Conservation (phyloP, 2,113 vertebrate genomes). For the Corythoichthys haematopterus region DNA sequence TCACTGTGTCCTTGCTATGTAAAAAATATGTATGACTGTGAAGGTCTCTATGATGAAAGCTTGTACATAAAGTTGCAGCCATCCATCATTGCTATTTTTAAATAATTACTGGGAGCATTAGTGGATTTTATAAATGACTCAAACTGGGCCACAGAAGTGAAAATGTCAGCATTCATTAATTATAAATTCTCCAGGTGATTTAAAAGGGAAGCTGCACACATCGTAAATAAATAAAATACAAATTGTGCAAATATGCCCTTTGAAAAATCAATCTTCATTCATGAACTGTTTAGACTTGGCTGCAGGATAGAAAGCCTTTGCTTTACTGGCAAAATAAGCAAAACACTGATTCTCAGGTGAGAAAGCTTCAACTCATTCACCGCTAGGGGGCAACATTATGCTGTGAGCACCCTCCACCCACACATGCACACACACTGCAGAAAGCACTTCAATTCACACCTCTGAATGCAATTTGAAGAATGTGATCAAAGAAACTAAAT, state of each 20-base stretch:
- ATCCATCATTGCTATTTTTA: constrained; percentile 15
- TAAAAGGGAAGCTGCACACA: neutral
- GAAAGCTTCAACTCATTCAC: constrained; percentile 19
- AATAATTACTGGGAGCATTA: constrained; percentile 5
- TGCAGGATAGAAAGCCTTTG: neutral
- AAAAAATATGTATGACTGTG: constrained; percentile 13
- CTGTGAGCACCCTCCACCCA: constrained; percentile 29
- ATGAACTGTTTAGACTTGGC: constrained; percentile 15
- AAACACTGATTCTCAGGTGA: neutral
- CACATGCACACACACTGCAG: neutral
- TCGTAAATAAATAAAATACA: neutral
- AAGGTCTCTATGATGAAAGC: constrained; percentile 10
- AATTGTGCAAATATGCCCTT: neutral
- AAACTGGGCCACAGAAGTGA: constrained; percentile 6
- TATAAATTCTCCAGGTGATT: constrained; percentile 8
- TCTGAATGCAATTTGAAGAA: constrained; percentile 15
- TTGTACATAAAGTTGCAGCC: constrained; percentile 5
- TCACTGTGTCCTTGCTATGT: neutral
- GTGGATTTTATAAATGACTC: constrained; percentile 2
- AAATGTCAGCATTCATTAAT: neutral
- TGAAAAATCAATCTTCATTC: constrained; percentile 1
- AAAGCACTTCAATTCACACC: constrained; percentile 2
- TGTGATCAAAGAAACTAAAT: constrained; percentile 33
- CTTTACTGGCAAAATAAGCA: neutral
- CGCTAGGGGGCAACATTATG: constrained; percentile 69